Evolutionary conservation across 2,113 vertebrate genomes (phyloP).

Genomic region (Silurus asotus): DNA sequence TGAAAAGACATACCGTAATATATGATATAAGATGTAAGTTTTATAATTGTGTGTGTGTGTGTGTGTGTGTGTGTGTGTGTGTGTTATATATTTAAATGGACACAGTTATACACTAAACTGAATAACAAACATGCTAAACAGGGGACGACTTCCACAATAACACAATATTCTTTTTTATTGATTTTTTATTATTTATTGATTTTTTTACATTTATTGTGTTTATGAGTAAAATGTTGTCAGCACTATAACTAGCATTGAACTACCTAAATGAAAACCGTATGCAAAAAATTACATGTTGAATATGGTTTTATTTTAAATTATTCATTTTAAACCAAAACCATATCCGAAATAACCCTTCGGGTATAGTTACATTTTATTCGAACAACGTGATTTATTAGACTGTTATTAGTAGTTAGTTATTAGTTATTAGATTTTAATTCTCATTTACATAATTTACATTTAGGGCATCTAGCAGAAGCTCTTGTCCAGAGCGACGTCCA

Average conservation of each 20-base stretch:
- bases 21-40: too few species aligned
- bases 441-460: neutral
- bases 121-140: neutral
- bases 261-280: neutral
- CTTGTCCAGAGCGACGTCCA: too few species aligned
- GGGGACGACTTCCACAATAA: neutral
- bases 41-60: too few species aligned
- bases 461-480: too few species aligned
- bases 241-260: neutral
- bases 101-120: neutral
- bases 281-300: neutral
- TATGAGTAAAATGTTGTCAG: neutral
- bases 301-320: neutral
- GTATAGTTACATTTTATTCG: too few species aligned
- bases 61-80: neutral
- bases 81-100: neutral
- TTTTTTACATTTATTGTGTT: neutral
- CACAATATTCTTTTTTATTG: neutral
- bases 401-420: neutral
- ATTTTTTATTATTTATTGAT: too few species aligned
- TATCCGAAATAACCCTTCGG: neutral
- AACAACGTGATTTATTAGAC: neutral
- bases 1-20: neutral
- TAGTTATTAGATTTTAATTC: neutral
- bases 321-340: neutral